phyloP scores from a whole-genome alignment of 2,797 vertebrate genomes.

The Arremon aurantiirostris region DNA sequence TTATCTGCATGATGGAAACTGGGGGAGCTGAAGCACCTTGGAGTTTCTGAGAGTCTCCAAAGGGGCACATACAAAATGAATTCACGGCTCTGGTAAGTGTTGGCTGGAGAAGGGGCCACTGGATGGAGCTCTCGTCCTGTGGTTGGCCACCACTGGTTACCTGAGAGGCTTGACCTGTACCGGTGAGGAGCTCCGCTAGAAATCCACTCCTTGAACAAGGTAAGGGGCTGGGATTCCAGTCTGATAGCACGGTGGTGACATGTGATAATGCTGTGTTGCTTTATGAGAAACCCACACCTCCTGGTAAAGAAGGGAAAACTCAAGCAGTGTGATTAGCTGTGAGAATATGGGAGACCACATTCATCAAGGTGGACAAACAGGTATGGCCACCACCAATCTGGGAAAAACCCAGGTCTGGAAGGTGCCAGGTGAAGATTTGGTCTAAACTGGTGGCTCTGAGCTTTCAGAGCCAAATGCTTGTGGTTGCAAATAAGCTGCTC shows the following conservation, averaged over 20 bases:
- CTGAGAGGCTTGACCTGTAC: not conserved
- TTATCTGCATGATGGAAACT: rapidly evolving
- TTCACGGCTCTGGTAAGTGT: not conserved
- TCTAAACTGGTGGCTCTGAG: not conserved
- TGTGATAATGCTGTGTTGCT: rapidly evolving
- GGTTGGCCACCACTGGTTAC: not conserved
- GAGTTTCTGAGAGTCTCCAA: not conserved
- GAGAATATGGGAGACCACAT: not conserved
- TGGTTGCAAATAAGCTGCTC: not conserved
- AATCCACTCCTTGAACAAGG: not conserved
- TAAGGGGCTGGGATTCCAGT: not conserved
- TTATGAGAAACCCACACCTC: not conserved
- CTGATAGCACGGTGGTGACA: rapidly evolving
- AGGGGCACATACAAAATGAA: rapidly evolving
- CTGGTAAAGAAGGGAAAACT: not conserved
- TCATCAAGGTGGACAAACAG: not conserved
- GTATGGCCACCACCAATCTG: not conserved
- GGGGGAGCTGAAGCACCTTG: not conserved
- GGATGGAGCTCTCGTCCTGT: constrained; percentile 44
- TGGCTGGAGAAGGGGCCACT: not conserved
- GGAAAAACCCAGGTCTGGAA: not conserved
- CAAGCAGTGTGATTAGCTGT: not conserved
- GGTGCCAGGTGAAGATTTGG: not conserved
- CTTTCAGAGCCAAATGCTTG: not conserved
- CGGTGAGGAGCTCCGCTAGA: rapidly evolving